Evolutionary conservation across 2,797 vertebrate species (phyloP), one percentile per base, ranked within the genome.

Genomic region (Rhinichthys osculus): DNA sequence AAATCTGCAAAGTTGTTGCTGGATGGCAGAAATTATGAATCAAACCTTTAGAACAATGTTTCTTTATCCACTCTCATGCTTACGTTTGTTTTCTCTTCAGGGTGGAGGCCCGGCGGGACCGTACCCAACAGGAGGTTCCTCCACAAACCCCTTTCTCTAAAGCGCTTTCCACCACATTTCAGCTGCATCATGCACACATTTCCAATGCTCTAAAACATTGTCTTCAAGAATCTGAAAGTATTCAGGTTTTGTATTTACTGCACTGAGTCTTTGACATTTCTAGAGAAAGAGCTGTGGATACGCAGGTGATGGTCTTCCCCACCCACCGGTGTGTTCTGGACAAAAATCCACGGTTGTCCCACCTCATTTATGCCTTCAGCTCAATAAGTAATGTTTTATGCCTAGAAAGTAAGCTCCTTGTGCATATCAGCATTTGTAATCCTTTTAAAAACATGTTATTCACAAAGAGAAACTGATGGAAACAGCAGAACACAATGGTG

Each of bases 91-190:
- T 88, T 82, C 57, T 14, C 87, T 91, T 11, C 91, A 99, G 98
- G 97, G 97, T 42, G 97, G 97, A 93, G 96, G 96, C 82, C 97
- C 97, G 70, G 95, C 96, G 1, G 97, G 97, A 91, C 94, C 97
- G 13, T 99, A 97, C 94, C 96, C 97, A 89, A 92, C 97, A 86
- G 97, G 97, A 93, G 96, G 95, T 89, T 97, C 96, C 87, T 96
- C 97, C 91, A 99, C 98, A 93, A 99, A 99, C 91, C 98, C 98
- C 90, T 99, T 99, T 94, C 98, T 99, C 96, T 99, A 99, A 97
- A 96, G 94, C 95, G 95, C 93, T 95, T 83, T 38, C 89, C 64
- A 30, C 88, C 93, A 92, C 89, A 85, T 91, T 92, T 91, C 92
- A 90, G 94, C 97, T 96, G 93, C 96, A 96, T 96, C 97, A 96